Conservation (phyloP, 2,113 vertebrate species). For the Alouatta palliata region DNA sequence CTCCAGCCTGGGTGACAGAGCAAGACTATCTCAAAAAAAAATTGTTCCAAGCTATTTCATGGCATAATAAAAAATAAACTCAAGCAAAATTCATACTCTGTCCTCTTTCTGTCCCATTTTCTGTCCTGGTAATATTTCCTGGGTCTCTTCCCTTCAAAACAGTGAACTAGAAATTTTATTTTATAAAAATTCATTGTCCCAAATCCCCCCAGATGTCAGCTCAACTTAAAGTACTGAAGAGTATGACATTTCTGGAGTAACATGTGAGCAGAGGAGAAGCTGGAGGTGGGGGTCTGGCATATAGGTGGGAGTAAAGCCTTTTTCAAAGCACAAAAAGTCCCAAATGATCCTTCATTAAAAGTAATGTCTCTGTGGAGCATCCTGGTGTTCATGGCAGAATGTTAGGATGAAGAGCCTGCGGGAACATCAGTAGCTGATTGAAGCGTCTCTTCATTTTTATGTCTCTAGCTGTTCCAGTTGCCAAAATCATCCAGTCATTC, state of each 20-base stretch:
- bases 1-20: too few relatives aligned
- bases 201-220: neutral
- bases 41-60: conserved; percentile 34
- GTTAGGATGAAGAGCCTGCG: neutral
- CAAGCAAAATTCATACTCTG: conserved; percentile 7
- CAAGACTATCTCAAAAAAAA: neutral
- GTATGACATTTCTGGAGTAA: neutral
- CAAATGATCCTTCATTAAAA: neutral
- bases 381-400: neutral
- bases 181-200: neutral
- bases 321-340: neutral
- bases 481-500: conserved; percentile 20
- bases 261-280: neutral
- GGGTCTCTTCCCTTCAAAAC: neutral
- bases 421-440: neutral
- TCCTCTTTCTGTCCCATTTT: conserved; percentile 11
- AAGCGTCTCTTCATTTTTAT: neutral
- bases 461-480: neutral
- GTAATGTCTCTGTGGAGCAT: neutral
- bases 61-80: conserved; percentile 30
- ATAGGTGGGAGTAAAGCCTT: neutral
- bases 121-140: conserved; percentile 12
- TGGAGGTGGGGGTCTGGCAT: neutral
- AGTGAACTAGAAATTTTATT: conserved; percentile 1
- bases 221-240: neutral